Base-by-base conservation (phyloP, 2,888 invertebrate species). In the Lasioglossum lativentre region DNA sequence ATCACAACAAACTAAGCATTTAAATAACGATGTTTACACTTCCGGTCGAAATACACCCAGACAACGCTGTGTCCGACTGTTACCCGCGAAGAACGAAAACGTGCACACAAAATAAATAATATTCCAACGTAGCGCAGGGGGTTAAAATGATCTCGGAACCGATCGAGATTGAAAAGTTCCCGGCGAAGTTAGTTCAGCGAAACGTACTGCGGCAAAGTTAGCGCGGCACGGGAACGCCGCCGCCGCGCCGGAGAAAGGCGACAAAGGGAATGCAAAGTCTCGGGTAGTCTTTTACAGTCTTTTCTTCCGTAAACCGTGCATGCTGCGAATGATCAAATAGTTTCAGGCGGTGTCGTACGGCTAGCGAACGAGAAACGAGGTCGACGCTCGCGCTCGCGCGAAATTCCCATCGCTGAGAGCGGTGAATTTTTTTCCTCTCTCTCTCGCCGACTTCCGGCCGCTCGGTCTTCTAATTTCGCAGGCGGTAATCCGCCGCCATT, bases 261-360 rank as follows among this genome's bases (percentile, higher is more conserved):
- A 63, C 63, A 63, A 63, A 63, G 63, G 30, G 66, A 66, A 66
- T 66, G 19, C 8, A n/a, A 66, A 66, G 63, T 63, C 38, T 23
- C 70, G 14, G 34, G 23, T n/a, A 38, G 70, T 66, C 70, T 70
- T 70, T 23, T 70, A n/a, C 68, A 68, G 38, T 68, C 63, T 66
- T 66, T 66, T 66, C 66, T 66, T 34, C 66, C 66, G 66, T 34
- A 34, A 66, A 66, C 66, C 30, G 66, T 66, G 66, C 30, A 66
- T 30, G 66, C 66, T 34, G 34, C 66, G 66, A 66, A 66, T 34
- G 66, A 66, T 66, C 66, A 66, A 66, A 66, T 34, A 66, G 66
- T 34, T 19, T 34, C 66, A 23, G 34, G 23, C 66, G 34, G 66
- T 66, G 66, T 30, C 66, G 63, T 2, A 30, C 59, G 59, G 30